Conservation (phyloP, 2,888 invertebrate genomes). For the Acrobasis repandana region DNA sequence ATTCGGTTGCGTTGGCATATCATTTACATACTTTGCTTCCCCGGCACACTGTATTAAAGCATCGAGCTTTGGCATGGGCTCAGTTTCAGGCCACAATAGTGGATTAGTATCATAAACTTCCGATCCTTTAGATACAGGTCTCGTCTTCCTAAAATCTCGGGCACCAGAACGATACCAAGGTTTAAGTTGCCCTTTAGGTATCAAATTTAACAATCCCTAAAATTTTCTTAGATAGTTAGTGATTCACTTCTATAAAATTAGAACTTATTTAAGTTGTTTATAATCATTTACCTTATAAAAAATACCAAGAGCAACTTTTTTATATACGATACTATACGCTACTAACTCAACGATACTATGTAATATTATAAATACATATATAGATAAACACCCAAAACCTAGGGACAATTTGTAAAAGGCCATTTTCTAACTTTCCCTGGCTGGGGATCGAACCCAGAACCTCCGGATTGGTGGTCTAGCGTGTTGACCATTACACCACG, state of each 20-base stretch:
- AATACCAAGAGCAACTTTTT: conserved; percentile 82
- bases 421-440: too few relatives aligned
- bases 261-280: neutral
- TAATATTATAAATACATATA: too few relatives aligned
- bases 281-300: conserved; percentile 84
- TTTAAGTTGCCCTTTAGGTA: conserved; percentile 68
- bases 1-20: conserved; percentile 80
- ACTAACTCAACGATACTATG: too few relatives aligned
- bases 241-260: neutral
- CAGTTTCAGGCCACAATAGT: conserved; percentile 84
- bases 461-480: too few relatives aligned
- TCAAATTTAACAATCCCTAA: conserved; percentile 79
- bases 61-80: conserved; percentile 86
- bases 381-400: too few relatives aligned
- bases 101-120: conserved; percentile 86
- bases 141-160: conserved; percentile 64
- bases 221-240: neutral
- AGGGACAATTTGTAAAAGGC: too few relatives aligned
- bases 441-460: too few relatives aligned
- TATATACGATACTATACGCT: too few relatives aligned
- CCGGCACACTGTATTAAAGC: conserved; percentile 85
- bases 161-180: conserved; percentile 76
- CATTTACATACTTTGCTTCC: conserved; percentile 86
- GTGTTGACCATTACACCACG: too few relatives aligned
- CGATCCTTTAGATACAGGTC: conserved; percentile 84